Base-by-base conservation (phyloP, 1,140 invertebrate genomes). In the Gerris buenoi region DNA sequence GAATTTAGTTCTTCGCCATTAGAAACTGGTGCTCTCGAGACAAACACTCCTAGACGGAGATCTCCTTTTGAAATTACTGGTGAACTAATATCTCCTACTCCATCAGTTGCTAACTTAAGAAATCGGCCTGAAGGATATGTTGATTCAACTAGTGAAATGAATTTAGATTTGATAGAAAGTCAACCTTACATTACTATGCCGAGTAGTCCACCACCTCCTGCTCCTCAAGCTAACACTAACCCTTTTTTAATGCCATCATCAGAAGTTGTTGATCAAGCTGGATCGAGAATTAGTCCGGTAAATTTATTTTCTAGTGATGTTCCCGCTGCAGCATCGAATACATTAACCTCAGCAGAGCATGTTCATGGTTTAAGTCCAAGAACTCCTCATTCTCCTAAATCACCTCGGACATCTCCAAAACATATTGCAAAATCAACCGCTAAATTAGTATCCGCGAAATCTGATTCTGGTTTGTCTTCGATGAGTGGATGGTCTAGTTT, bases 381-480 rank as follows among this genome's bases (percentile, higher is more conserved):
- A 66, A 79, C 81, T 22, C 79, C 80, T n/a, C 80, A 83, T 68
- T 88, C 86, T 18, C 85, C 86, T 5, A 87, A 86, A 70, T 88
- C 86, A 27, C 86, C 87, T 2, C 82, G 83, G 76, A 81, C 84
- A n/a, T 88, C 87, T 58, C 86, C 88, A 25, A 88, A 88, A 75
- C 83, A 87, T 71, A 76, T 83, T 1, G 86, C 86, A 74, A 85
- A 84, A 71, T 82, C 84, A 68, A 77, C 76, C 10, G 71, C 73
- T 13, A 85, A 84, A 74, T 86, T 87, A 63, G 83, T 84, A 15
- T 79, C 85, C 28, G 85, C 85, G 2, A 89, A 89, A 75, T 90
- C 88, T 5, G 89, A 93, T 77, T 91, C 89, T 0, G 89, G 88
- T 1, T 76, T 92, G 58, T 91, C 89, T 0, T 91, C 89, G 15